phyloP scores from a whole-genome alignment of 2,797 vertebrate genomes.

The Mormyrops boulengeri region DNA sequence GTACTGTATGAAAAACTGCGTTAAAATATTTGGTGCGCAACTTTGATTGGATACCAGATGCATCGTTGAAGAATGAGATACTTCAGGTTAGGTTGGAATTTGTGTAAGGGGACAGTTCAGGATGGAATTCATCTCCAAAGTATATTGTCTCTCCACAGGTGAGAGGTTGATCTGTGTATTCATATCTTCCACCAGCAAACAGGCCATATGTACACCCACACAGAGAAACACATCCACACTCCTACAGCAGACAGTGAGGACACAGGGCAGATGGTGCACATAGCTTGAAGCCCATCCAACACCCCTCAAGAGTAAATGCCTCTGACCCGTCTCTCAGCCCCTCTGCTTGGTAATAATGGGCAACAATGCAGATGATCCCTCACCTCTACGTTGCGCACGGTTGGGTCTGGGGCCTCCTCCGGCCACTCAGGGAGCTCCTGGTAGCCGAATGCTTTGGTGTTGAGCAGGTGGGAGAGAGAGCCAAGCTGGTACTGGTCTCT shows the following conservation, averaged over 20 bases:
- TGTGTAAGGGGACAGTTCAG: not conserved
- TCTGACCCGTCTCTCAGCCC: not conserved
- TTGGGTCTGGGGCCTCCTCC: conserved; percentile 84
- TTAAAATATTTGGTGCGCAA: not conserved
- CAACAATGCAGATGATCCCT: conserved; percentile 74
- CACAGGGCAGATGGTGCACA: not conserved
- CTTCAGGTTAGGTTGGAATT: not conserved
- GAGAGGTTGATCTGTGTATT: not conserved
- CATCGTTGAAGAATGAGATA: not conserved
- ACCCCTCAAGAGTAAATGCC: not conserved
- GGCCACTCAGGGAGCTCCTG: conserved; percentile 97
- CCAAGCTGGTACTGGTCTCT: conserved; percentile 97
- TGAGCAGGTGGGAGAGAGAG: conserved; percentile 91
- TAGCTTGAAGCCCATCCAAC: not conserved
- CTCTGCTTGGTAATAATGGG: conserved; percentile 59
- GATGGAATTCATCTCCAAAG: not conserved
- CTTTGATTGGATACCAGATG: not conserved
- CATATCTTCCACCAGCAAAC: not conserved
- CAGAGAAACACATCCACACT: conserved; percentile 3
- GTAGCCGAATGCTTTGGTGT: conserved; percentile 90
- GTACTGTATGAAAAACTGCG: not conserved
- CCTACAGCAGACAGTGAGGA: not conserved
- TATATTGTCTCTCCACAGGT: conserved; percentile 18
- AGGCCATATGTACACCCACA: conserved; percentile 21
- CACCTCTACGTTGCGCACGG: conserved; percentile 99